A percentile compares a stretch with the other conserved stretches of the same genome.
phyloP scores from a whole-genome alignment of 2,888 invertebrate genomes.

The Matsumyia berberina region DNA sequence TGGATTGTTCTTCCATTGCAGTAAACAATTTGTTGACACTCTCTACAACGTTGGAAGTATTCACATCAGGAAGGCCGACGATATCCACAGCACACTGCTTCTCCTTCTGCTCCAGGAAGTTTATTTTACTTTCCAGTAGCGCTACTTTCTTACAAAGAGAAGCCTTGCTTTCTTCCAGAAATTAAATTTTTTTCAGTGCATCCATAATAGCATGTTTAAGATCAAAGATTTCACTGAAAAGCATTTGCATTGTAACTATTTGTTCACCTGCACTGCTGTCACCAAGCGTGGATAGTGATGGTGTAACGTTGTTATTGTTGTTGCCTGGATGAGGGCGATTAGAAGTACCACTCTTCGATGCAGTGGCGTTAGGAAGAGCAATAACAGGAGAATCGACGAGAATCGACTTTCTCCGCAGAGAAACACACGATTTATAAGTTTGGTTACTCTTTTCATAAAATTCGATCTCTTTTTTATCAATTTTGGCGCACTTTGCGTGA shows the following conservation, averaged over 20 bases:
- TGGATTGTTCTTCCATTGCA: too few relatives aligned
- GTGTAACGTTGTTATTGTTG: background rate
- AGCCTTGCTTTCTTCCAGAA: too few relatives aligned
- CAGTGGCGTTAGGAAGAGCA: background rate
- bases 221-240: background rate
- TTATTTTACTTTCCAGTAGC: too few relatives aligned
- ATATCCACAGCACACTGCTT: too few relatives aligned
- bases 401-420: slow-evolving; percentile 6
- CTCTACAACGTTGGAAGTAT: too few relatives aligned
- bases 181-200: too few relatives aligned
- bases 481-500: slow-evolving; percentile 2
- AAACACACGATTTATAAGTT: background rate
- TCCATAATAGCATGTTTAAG: background rate
- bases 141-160: background rate
- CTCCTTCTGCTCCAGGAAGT: too few relatives aligned
- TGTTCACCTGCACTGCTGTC: slow-evolving; percentile 1
- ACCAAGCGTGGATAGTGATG: background rate
- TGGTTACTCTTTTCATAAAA: slow-evolving; percentile 8
- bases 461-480: background rate
- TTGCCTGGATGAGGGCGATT: background rate
- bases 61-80: too few relatives aligned
- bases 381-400: background rate
- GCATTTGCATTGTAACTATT: background rate
- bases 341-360: background rate
- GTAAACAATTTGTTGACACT: too few relatives aligned